Conservation (phyloP, 2,113 vertebrate genomes). For the Herpetotheres cachinnans region DNA sequence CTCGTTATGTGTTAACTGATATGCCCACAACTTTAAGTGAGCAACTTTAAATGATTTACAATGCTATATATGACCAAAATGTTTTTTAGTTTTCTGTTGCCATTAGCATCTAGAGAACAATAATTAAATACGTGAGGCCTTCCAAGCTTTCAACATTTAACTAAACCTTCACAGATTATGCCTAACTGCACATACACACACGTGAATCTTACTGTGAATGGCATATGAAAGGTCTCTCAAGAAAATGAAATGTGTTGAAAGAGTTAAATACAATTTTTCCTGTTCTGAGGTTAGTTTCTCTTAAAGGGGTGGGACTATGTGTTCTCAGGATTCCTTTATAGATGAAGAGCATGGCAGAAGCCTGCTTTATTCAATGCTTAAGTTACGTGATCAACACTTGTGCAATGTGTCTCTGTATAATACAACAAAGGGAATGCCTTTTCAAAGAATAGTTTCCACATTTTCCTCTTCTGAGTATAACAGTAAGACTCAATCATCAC, state of each 20-base stretch:
- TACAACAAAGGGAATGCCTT: neutral
- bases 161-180: neutral
- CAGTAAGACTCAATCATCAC: neutral
- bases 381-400: neutral
- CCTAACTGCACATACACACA: neutral
- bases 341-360: neutral
- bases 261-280: neutral
- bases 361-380: neutral
- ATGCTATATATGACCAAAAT: neutral
- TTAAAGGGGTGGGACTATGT: neutral
- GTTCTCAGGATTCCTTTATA: neutral
- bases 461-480: neutral
- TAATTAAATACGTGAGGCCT: neutral
- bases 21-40: neutral
- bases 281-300: neutral
- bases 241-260: neutral
- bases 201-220: fast-evolving
- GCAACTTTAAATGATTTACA: neutral
- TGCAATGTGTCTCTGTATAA: neutral
- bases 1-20: neutral
- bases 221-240: neutral
- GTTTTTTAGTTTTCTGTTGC: neutral
- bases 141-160: neutral
- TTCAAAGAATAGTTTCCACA: neutral
- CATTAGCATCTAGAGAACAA: neutral